Base-by-base conservation (phyloP, 2,113 vertebrate genomes). In the Abramis brama region DNA sequence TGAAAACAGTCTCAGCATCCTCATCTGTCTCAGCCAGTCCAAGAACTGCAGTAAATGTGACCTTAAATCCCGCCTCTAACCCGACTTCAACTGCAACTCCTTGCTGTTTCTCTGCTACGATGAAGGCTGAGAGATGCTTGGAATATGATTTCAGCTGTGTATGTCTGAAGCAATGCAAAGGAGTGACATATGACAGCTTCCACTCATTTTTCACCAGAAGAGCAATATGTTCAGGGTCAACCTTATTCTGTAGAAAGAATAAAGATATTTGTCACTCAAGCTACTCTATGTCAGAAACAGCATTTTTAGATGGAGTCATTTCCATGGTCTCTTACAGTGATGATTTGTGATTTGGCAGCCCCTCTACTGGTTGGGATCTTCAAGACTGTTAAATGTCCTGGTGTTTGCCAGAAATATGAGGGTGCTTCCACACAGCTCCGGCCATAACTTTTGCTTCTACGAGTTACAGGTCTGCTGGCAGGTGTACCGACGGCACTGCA, bases 151-250 rank as follows among this genome's bases (percentile, higher is more conserved):
- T 94, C 74, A 99, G 92, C 70, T 90, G 91, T 0, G 87, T 87
- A 47, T 95, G 90, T 25, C 88, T 93, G 91, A 99, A 98, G 15
- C 91, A 90, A 91, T 97, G 94, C 70, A 99, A 91, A 0, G 98
- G 98, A 1, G 96, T 98, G 78, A 97, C 95, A n/a, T 97, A 97
- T 11, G 96, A 96, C 10, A 99, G 89, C 55, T 93, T 93, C 98
- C 97, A 99, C 15, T 97, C 96, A 0, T 94, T 96, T 27, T 94
- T 92, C 74, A 97, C 89, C 19, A 98, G 85, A 0, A 96, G 87
- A 6, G 92, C 92, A 36, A 94, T 88, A 64, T 91, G 94, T 82
- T 94, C 93, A 1, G 93, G 88, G 45, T 95, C 94, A 7, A 90
- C 78, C 50, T 87, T 91, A 52, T 94, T 93, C 97, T 98, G 59